phyloP scores from a whole-genome alignment of 2,888 invertebrate genomes.

The Cancer borealis region DNA sequence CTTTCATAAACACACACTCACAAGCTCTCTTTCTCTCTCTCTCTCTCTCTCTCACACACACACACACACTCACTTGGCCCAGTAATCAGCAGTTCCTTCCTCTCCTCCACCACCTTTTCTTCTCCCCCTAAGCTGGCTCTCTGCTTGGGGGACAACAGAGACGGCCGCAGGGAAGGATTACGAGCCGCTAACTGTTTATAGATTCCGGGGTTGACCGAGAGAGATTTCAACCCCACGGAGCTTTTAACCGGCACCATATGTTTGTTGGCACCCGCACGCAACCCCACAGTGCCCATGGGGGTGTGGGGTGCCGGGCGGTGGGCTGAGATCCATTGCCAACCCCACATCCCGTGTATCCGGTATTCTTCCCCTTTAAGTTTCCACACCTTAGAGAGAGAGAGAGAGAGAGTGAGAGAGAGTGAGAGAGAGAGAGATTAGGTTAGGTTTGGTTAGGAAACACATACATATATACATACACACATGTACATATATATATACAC shows the following conservation, averaged over 20 bases:
- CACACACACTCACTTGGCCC: conserved; percentile 59
- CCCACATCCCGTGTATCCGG: conserved; percentile 96
- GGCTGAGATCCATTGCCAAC: conserved; percentile 95
- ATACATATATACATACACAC: not conserved
- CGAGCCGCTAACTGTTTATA: conserved; percentile 70
- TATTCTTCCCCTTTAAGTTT: conserved; percentile 99
- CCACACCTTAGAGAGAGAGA: conserved; percentile 84
- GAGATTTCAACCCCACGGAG: conserved; percentile 83
- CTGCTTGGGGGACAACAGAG: conserved; percentile 78
- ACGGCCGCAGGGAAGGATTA: conserved; percentile 72
- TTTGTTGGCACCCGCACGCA: conserved; percentile 85
- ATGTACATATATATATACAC: not conserved
- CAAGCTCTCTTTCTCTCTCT: not conserved
- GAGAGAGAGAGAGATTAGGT: not conserved
- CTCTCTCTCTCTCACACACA: not conserved
- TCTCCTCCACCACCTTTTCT: conserved; percentile 63
- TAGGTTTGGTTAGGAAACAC: not conserved
- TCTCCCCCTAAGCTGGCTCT: conserved; percentile 7
- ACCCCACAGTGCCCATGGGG: conserved; percentile 83
- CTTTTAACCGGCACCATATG: conserved; percentile 78
- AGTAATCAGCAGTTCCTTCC: conserved; percentile 77
- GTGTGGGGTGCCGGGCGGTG: conserved; percentile 84
- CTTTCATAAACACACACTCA: too few species aligned
- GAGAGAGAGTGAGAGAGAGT: too few species aligned
- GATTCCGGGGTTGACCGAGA: conserved; percentile 69